phyloP scores from a whole-genome alignment of 2,888 invertebrate genomes.

The Linyphia triangularis region DNA sequence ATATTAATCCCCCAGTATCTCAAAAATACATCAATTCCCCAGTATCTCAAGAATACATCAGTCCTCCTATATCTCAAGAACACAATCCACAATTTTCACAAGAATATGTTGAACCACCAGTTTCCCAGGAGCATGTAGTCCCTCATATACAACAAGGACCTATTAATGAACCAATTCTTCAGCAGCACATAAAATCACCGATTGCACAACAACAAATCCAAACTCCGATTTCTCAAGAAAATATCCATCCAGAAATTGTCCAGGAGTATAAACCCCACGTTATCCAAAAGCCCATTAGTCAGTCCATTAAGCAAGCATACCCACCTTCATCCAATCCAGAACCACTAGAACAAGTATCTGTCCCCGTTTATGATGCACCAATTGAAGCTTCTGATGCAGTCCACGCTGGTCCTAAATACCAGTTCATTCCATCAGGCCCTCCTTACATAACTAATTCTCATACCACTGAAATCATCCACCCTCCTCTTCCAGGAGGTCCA shows the following conservation, averaged over 20 bases:
- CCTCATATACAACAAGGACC: neutral
- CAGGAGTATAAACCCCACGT: neutral
- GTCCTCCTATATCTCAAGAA: neutral
- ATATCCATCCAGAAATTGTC: too few species aligned
- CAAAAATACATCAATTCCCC: neutral
- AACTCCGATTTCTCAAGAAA: neutral
- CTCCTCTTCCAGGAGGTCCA: constrained; percentile 20
- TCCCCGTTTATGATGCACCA: neutral
- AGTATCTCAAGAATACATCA: neutral
- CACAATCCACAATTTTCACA: neutral
- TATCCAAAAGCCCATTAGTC: neutral
- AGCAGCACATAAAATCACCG: neutral
- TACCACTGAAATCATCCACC: constrained; percentile 57
- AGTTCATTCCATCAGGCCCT: constrained; percentile 37
- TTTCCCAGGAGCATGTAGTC: neutral
- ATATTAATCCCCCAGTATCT: neutral
- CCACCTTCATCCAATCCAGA: neutral
- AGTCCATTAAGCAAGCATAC: neutral
- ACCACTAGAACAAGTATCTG: neutral
- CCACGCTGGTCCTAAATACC: constrained; percentile 26
- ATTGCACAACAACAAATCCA: neutral
- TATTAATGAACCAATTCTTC: neutral
- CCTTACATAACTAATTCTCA: constrained; percentile 39
- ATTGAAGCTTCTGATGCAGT: neutral
- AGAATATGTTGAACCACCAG: neutral